Evolutionary conservation across 2,888 invertebrate genomes (phyloP).

Genomic region (Gerris lacustris): DNA sequence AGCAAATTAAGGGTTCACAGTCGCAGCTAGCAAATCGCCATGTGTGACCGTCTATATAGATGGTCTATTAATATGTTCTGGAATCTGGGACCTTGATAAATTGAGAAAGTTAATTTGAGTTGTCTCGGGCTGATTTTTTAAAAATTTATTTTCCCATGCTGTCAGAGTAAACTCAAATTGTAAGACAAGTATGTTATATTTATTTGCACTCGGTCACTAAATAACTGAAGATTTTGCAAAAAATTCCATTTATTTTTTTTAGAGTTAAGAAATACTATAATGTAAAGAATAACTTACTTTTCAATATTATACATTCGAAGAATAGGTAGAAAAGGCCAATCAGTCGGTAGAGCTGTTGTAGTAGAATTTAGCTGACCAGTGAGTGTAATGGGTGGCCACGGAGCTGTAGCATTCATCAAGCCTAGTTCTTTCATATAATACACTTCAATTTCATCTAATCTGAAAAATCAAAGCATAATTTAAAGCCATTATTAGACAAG

Average conservation of each 20-base stretch:
- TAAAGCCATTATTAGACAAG: no score
- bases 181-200: background rate
- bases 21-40: no score
- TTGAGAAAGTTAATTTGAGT: no score
- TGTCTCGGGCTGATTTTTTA: background rate
- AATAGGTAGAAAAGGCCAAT: slow-evolving; percentile 68
- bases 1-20: no score
- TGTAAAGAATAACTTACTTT: slow-evolving; percentile 23
- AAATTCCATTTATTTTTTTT: no score
- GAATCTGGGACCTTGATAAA: no score
- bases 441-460: slow-evolving; percentile 23
- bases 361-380: slow-evolving; percentile 26
- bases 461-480: slow-evolving; percentile 14
- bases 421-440: slow-evolving; percentile 25
- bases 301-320: slow-evolving; percentile 43
- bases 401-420: slow-evolving; percentile 17
- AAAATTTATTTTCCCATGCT: background rate
- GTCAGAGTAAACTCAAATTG: background rate
- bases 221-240: no score
- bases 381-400: slow-evolving; percentile 24
- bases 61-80: no score
- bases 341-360: slow-evolving; percentile 57
- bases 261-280: no score
- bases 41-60: no score
- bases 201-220: no score